Evolutionary conservation across 2,888 invertebrate species (phyloP).

Genomic region (Tetragonula carbonaria): DNA sequence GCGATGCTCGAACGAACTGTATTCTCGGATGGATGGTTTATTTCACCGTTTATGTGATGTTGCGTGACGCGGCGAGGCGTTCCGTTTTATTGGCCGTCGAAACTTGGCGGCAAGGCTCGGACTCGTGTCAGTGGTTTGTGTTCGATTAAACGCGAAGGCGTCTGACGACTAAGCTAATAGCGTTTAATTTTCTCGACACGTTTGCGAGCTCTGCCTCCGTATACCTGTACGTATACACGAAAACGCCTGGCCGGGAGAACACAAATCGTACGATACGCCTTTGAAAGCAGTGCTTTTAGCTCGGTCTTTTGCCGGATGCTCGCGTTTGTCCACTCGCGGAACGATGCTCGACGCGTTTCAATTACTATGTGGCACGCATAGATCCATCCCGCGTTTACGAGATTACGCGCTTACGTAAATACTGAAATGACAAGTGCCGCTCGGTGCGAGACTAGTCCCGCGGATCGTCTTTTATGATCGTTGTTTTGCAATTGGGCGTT

Average conservation of each 20-base stretch:
- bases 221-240: background rate
- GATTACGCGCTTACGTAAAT: background rate
- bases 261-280: conserved; percentile 5
- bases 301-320: conserved; percentile 2
- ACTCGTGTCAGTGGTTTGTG: background rate
- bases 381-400: background rate
- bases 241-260: conserved; percentile 36
- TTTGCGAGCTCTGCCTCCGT: background rate
- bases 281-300: background rate
- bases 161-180: conserved; percentile 8
- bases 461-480: too few relatives aligned
- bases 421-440: background rate
- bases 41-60: background rate
- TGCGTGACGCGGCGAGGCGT: background rate
- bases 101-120: background rate
- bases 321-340: conserved; percentile 15
- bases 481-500: background rate
- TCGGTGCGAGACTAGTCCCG: too few relatives aligned
- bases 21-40: too few relatives aligned
- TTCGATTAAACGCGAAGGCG: conserved; percentile 28
- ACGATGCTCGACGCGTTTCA: conserved; percentile 7
- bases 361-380: background rate
- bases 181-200: conserved; percentile 41
- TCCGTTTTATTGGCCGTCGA: background rate
- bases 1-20: too few relatives aligned